Percentiles rank a stretch among this genome's conserved stretches.
Conservation (phyloP, 2,888 invertebrate genomes). For the Agelastica alni region DNA sequence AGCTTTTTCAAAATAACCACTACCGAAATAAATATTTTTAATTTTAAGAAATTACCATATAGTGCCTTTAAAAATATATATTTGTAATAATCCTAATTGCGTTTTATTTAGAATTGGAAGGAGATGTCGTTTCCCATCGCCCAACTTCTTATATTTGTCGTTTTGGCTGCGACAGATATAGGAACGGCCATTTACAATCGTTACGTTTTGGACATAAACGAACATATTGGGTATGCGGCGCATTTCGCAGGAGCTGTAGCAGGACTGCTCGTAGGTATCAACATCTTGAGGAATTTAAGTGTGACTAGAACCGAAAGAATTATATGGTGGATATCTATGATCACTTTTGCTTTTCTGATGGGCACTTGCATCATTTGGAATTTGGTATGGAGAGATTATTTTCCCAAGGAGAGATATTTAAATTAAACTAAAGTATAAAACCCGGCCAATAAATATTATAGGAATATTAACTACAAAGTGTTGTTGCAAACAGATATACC, state of each 20-base stretch:
- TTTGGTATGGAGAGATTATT: slow-evolving; percentile 41
- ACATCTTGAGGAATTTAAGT: slow-evolving; percentile 66
- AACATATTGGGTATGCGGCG: slow-evolving; percentile 91
- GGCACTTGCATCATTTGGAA: slow-evolving; percentile 55
- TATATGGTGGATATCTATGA: slow-evolving; percentile 71
- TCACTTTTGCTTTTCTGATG: slow-evolving; percentile 72
- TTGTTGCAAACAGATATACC: too few relatives aligned
- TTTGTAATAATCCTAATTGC: not conserved
- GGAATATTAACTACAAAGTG: too few relatives aligned
- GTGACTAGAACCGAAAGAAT: slow-evolving; percentile 64
- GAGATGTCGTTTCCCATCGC: slow-evolving; percentile 95
- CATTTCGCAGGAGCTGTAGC: slow-evolving; percentile 80
- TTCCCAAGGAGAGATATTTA: slow-evolving; percentile 32
- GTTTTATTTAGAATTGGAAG: slow-evolving; percentile 80
- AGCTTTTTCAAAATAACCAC: too few relatives aligned
- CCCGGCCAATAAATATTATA: too few relatives aligned
- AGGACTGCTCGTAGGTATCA: slow-evolving; percentile 73
- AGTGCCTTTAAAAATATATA: too few relatives aligned
- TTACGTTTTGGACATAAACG: slow-evolving; percentile 70
- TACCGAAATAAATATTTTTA: too few relatives aligned
- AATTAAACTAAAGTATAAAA: too few relatives aligned
- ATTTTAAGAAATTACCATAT: too few relatives aligned
- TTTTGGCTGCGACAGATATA: slow-evolving; percentile 82
- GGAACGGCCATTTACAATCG: slow-evolving; percentile 90
- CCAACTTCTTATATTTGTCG: slow-evolving; percentile 79